Percentiles rank a stretch among this genome's conserved stretches.
Evolutionary conservation across 1,140 invertebrate species (phyloP).

Genomic region (Zaprionus taronus): DNA sequence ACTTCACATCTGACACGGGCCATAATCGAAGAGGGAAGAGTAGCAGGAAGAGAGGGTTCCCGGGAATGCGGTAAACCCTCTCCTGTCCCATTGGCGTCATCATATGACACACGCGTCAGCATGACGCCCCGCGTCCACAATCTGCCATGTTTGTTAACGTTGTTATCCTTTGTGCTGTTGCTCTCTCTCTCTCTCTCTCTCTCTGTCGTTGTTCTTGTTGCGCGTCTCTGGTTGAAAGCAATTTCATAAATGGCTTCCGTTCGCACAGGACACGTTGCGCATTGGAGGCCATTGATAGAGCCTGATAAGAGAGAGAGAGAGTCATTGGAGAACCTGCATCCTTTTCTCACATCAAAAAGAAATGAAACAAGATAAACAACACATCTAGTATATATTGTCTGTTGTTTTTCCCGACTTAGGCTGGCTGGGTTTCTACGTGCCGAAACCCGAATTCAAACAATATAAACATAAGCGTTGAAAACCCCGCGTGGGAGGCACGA

Average conservation of each 20-base stretch:
- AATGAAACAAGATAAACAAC: conserved; percentile 19
- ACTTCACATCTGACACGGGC: conserved; percentile 40
- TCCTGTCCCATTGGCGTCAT: conserved; percentile 50
- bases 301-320: not conserved
- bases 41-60: not conserved
- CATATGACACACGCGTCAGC: conserved; percentile 59
- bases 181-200: conserved; percentile 14
- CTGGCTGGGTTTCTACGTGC: conserved; percentile 42
- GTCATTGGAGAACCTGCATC: conserved; percentile 11
- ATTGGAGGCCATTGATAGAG: conserved; percentile 13
- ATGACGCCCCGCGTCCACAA: conserved; percentile 53
- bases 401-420: conserved; percentile 36
- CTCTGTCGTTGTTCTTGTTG: conserved; percentile 33
- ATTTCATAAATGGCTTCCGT: conserved; percentile 80
- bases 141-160: not conserved
- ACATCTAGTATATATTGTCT: conserved; percentile 17
- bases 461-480: conserved; percentile 62
- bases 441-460: conserved; percentile 48
- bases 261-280: conserved; percentile 66
- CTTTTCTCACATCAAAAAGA: conserved; percentile 30
- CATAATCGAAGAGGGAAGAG: conserved; percentile 39
- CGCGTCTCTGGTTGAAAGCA: conserved; percentile 65
- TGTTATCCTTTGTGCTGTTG: conserved; percentile 42
- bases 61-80: not conserved
- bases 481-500: conserved; percentile 15